phyloP scores from a whole-genome alignment of 2,888 invertebrate species.

The Zaprionus lineosus region DNA sequence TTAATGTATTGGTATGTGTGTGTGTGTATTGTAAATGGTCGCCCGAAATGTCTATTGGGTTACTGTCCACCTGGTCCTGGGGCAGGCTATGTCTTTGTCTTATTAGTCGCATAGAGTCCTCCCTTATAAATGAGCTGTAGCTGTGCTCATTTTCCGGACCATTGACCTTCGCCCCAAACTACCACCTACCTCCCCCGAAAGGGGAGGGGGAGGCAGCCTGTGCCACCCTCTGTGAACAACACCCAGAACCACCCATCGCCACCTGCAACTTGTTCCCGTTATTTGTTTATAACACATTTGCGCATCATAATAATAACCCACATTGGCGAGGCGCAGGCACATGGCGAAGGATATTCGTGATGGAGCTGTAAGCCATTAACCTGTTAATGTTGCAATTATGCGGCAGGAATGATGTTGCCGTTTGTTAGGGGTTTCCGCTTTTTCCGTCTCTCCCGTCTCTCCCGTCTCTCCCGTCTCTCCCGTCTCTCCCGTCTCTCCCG shows the following conservation, averaged over 20 bases:
- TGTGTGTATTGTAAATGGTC: too few species aligned
- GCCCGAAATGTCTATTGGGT: too few species aligned
- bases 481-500: too few species aligned
- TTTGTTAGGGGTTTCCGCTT: conserved; percentile 6
- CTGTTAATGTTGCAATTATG: conserved; percentile 76
- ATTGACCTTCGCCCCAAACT: conserved; percentile 8
- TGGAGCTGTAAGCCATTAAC: conserved; percentile 61
- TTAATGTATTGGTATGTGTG: too few species aligned
- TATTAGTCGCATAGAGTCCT: too few species aligned
- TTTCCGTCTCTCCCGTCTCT: not conserved
- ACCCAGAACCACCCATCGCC: not conserved
- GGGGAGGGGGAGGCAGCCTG: too few species aligned
- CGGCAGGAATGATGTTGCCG: conserved; percentile 63
- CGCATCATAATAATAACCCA: conserved; percentile 63
- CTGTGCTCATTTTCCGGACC: conserved; percentile 22
- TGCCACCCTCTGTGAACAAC: too few species aligned
- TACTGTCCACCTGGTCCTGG: not conserved
- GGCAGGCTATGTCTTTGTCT: not conserved
- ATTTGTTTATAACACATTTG: conserved; percentile 72
- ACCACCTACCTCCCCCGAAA: too few species aligned
- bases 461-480: too few species aligned
- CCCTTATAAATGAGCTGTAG: conserved; percentile 4
- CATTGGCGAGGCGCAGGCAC: conserved; percentile 23
- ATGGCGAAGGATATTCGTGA: conserved; percentile 27
- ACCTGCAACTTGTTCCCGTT: conserved; percentile 35